Percentiles rank a stretch among this genome's conserved stretches.
Evolutionary conservation across 2,888 invertebrate species (phyloP).

Genomic region (Drosophila rubida): DNA sequence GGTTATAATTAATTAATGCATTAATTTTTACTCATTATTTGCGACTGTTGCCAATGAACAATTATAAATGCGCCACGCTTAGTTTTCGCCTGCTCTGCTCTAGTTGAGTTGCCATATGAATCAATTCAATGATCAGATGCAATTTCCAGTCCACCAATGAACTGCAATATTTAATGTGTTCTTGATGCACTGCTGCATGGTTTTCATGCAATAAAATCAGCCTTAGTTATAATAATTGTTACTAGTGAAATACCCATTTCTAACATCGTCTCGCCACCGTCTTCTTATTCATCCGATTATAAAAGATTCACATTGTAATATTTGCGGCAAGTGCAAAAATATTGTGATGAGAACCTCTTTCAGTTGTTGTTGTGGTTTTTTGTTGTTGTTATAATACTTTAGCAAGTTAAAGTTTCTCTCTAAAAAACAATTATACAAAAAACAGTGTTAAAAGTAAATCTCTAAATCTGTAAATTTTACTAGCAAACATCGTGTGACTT

Average conservation of each 20-base stretch:
- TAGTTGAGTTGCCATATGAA: constrained; percentile 31
- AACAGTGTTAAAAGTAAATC: constrained; percentile 63
- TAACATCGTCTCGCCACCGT: background rate
- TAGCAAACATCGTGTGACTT: constrained; percentile 69
- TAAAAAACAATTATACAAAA: constrained; percentile 76
- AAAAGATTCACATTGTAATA: constrained; percentile 32
- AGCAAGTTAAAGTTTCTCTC: constrained; percentile 69
- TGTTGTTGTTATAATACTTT: constrained; percentile 43
- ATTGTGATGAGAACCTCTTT: constrained; percentile 65
- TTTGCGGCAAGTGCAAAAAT: constrained; percentile 53
- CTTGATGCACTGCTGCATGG: constrained; percentile 27
- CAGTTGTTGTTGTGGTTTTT: constrained; percentile 31
- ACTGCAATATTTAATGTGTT: constrained; percentile 25
- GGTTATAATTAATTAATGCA: constrained; percentile 34
- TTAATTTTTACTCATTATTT: constrained; percentile 31
- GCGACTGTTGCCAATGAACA: constrained; percentile 57
- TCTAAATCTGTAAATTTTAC: constrained; percentile 76
- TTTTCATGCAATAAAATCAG: constrained; percentile 72
- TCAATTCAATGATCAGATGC: constrained; percentile 25
- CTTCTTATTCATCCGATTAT: background rate
- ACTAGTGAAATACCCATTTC: constrained; percentile 54
- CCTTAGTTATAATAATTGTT: constrained; percentile 80
- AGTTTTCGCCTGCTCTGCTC: constrained; percentile 11
- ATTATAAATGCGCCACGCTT: constrained; percentile 71
- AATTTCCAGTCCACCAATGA: constrained; percentile 28